Conservation (phyloP, 2,888 invertebrate genomes). For the Schrankia costaestrigalis region DNA sequence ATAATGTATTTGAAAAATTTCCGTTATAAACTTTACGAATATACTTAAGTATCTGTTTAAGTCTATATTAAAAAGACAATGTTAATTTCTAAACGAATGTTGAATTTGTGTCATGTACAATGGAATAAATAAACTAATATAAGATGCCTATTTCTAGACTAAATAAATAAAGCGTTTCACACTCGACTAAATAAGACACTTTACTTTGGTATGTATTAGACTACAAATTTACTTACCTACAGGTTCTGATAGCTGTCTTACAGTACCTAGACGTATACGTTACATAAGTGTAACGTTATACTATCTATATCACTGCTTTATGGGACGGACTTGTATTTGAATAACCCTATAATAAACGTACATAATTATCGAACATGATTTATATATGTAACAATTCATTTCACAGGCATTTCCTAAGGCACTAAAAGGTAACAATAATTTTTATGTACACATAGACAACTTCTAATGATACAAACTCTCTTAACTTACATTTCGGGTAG, state of each 20-base stretch:
- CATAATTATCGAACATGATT: conserved; percentile 13
- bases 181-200: conserved; percentile 75
- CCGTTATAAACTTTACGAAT: too few species aligned
- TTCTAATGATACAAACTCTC: conserved; percentile 9
- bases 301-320: conserved; percentile 30
- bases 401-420: conserved; percentile 38
- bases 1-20: too few species aligned
- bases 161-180: conserved; percentile 78
- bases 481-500: too few species aligned
- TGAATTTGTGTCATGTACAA: too few species aligned
- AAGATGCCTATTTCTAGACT: conserved; percentile 30
- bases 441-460: conserved; percentile 35
- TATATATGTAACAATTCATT: conserved; percentile 27
- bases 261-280: conserved; percentile 16
- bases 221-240: conserved; percentile 41
- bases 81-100: too few species aligned
- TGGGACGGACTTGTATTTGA: conserved; percentile 30
- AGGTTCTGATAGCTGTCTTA: conserved; percentile 23
- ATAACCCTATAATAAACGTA: conserved; percentile 15
- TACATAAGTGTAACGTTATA: conserved; percentile 9
- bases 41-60: too few species aligned
- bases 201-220: conserved; percentile 75
- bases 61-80: too few species aligned
- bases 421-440: conserved; percentile 46
- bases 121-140: conserved; percentile 28